phyloP scores from a whole-genome alignment of 2,888 invertebrate genomes.

The Heteropelma amictum region DNA sequence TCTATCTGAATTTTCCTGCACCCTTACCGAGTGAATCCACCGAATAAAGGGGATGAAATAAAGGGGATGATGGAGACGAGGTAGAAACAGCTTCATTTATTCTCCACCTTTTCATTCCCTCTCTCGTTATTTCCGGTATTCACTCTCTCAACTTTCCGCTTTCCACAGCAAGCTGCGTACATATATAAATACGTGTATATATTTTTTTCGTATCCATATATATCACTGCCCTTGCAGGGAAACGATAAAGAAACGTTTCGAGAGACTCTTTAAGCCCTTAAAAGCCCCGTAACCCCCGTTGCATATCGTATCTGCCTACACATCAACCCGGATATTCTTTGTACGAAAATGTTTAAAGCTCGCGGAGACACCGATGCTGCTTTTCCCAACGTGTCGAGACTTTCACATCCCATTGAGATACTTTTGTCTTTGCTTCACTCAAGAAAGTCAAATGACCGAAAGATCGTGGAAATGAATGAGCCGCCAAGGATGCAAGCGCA shows the following conservation, averaged over 20 bases:
- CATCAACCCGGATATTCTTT: too few species aligned
- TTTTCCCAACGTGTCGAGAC: too few species aligned
- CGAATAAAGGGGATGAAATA: not conserved
- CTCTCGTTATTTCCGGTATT: conserved; percentile 39
- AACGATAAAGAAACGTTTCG: not conserved
- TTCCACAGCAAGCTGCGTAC: too few species aligned
- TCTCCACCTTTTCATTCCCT: conserved; percentile 35
- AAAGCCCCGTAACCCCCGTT: too few species aligned
- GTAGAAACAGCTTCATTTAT: conserved; percentile 38
- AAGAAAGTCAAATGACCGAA: too few species aligned
- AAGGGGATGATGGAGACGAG: not conserved
- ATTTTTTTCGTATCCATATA: not conserved
- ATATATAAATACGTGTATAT: not conserved
- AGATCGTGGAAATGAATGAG: too few species aligned
- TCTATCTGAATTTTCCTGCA: conserved; percentile 3
- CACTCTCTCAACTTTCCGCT: conserved; percentile 9
- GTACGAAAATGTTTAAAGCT: too few species aligned
- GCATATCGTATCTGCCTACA: too few species aligned
- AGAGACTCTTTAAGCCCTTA: not conserved
- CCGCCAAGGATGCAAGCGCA: too few species aligned
- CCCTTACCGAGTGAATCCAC: not conserved
- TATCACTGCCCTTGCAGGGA: not conserved
- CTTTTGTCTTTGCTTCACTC: too few species aligned
- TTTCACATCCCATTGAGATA: too few species aligned
- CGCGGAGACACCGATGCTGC: too few species aligned